Conservation (phyloP, 2,113 vertebrate genomes). For the Eonycteris spelaea region DNA sequence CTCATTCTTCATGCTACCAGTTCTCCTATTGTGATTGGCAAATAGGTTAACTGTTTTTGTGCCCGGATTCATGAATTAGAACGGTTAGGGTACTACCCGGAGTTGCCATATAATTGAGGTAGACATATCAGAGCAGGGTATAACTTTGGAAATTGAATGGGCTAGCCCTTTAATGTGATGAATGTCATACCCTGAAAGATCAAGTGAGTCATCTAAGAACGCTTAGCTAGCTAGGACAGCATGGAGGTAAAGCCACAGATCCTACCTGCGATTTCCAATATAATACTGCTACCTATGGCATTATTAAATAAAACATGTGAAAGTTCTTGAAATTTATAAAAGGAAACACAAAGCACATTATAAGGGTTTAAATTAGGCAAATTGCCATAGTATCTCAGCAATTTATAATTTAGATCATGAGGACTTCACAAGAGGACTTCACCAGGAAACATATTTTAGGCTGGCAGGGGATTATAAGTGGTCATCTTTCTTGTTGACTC, state of each 20-base stretch:
- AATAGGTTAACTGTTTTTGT: neutral
- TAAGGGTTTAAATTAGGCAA: neutral
- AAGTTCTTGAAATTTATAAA: neutral
- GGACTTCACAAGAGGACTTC: neutral
- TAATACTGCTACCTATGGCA: neutral
- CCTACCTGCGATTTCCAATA: fast-evolving
- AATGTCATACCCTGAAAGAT: neutral
- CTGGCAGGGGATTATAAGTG: neutral
- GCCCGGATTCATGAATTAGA: neutral
- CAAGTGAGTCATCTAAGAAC: neutral
- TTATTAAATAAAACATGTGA: neutral
- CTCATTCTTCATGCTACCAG: neutral
- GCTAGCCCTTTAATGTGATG: neutral
- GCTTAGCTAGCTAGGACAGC: neutral
- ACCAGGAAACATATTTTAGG: neutral
- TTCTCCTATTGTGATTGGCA: neutral
- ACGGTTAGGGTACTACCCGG: neutral
- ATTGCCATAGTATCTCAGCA: neutral
- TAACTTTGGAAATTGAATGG: neutral
- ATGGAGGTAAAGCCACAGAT: neutral
- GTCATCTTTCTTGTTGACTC: neutral
- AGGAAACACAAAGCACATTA: neutral
- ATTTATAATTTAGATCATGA: neutral
- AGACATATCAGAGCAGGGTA: neutral
- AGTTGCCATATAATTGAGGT: neutral